Conservation (phyloP, 2,888 invertebrate species). For the Thera britannica region DNA sequence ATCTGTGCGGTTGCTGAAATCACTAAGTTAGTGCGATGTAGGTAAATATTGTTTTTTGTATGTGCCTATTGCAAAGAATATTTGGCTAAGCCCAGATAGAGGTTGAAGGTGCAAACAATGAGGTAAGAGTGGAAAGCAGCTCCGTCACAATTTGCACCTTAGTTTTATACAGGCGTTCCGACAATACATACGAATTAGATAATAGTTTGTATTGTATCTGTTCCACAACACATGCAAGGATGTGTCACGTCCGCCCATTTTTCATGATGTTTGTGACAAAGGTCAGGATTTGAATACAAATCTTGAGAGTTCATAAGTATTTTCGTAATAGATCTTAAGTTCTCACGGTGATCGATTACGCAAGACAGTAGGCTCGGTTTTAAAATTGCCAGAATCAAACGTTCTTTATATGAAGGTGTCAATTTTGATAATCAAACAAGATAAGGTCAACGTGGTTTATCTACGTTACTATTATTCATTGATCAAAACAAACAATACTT, state of each 20-base stretch:
- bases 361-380: constrained; percentile 23
- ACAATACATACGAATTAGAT: constrained; percentile 32
- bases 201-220: constrained; percentile 20
- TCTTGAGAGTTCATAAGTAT: constrained; percentile 27
- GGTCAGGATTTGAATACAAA: constrained; percentile 52
- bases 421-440: constrained; percentile 23
- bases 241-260: constrained; percentile 38
- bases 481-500: constrained; percentile 14
- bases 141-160: constrained; percentile 43
- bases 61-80: constrained; percentile 39
- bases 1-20: constrained; percentile 21
- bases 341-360: constrained; percentile 33
- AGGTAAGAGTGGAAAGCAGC: constrained; percentile 56
- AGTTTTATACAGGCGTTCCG: constrained; percentile 30
- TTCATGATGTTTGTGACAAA: constrained; percentile 42
- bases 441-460: neutral
- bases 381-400: constrained; percentile 13
- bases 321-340: constrained; percentile 32
- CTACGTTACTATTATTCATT: constrained; percentile 21
- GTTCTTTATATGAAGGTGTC: constrained; percentile 11
- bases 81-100: constrained; percentile 54
- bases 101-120: constrained; percentile 54
- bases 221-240: constrained; percentile 40
- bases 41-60: constrained; percentile 37
- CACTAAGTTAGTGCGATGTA: constrained; percentile 31